phyloP scores from a whole-genome alignment of 2,113 vertebrate species.

The Alosa alosa region DNA sequence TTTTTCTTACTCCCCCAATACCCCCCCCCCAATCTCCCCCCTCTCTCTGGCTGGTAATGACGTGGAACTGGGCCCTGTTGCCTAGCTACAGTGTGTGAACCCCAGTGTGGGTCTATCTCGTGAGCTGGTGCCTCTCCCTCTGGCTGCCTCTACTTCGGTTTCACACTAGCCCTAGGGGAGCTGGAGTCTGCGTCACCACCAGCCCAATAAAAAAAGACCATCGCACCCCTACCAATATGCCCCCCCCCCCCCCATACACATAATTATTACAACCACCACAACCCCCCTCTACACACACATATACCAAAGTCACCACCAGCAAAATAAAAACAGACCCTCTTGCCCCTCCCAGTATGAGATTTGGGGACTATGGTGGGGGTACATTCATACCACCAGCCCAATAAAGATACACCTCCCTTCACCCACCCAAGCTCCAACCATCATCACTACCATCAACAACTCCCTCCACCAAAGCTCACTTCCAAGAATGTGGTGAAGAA shows the following conservation, averaged over 20 bases:
- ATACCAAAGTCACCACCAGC: too few species aligned
- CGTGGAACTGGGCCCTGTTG: constrained; percentile 41
- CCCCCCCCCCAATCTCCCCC: neutral
- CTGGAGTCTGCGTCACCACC: constrained; percentile 46
- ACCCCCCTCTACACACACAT: neutral
- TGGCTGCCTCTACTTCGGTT: constrained; percentile 50
- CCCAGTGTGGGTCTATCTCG: constrained; percentile 48
- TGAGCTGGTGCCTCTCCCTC: constrained; percentile 34
- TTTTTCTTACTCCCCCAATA: neutral
- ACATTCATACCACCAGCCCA: too few species aligned
- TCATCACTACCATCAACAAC: too few species aligned
- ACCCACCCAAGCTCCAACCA: too few species aligned
- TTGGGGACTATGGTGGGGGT: too few species aligned
- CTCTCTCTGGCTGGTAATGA: neutral
- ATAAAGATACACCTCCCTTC: too few species aligned
- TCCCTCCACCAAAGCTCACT: too few species aligned
- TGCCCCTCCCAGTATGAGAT: too few species aligned
- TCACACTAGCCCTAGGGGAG: constrained; percentile 53
- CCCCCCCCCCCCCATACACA: neutral
- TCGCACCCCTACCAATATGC: constrained; percentile 9
- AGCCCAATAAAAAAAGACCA: constrained; percentile 50
- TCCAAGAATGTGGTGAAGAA: too few species aligned
- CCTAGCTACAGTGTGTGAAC: constrained; percentile 53
- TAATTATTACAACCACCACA: neutral
- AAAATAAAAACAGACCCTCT: too few species aligned